A percentile compares a stretch with the other conserved stretches of the same genome.
Evolutionary conservation across 2,113 vertebrate species (phyloP).

Genomic region (Chamaetylas fuelleborni): DNA sequence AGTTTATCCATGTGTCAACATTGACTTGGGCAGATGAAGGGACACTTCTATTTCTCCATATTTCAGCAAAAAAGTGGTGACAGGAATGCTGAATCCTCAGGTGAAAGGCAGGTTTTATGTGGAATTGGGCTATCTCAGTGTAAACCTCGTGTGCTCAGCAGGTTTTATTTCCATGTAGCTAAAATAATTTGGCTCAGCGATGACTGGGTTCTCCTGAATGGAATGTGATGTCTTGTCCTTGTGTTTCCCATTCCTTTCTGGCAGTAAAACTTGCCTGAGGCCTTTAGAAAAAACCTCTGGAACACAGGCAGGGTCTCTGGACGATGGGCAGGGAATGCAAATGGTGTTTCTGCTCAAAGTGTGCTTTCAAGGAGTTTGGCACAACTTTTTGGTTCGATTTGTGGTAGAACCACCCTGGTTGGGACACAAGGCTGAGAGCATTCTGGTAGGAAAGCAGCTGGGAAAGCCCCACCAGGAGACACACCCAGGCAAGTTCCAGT

Average conservation of each 20-base stretch:
- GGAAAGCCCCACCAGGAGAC: background rate
- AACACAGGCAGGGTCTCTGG: background rate
- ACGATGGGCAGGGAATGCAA: background rate
- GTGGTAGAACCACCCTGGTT: background rate
- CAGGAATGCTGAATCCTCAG: background rate
- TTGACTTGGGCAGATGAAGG: background rate
- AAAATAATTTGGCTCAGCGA: background rate
- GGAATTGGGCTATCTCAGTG: background rate
- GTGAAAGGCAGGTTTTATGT: background rate
- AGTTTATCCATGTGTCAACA: background rate
- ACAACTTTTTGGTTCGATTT: background rate
- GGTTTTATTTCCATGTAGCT: background rate
- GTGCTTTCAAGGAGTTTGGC: background rate
- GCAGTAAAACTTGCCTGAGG: background rate
- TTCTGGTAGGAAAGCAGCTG: background rate
- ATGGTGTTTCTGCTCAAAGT: background rate
- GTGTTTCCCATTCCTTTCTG: fast-evolving
- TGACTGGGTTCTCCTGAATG: background rate
- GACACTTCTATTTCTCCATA: background rate
- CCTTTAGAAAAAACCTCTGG: background rate
- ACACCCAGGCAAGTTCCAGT: background rate
- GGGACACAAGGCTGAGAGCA: fast-evolving
- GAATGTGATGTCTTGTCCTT: background rate
- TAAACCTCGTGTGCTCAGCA: background rate
- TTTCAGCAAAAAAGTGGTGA: background rate